Evolutionary conservation across 2,113 vertebrate genomes (phyloP).

Genomic region (Melanerpes formicivorus): DNA sequence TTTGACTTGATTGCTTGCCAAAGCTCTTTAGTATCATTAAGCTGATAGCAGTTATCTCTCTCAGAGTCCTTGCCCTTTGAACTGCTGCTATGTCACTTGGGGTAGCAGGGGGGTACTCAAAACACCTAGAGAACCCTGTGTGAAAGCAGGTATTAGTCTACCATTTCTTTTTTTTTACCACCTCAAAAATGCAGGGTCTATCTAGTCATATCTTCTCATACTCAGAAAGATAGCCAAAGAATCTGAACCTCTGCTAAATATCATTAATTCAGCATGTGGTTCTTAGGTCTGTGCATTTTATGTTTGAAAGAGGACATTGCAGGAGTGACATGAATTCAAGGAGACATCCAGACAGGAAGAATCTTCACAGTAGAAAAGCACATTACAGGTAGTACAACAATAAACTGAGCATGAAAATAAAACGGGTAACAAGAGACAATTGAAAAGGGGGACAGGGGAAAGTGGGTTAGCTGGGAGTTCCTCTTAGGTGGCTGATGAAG

Average conservation of each 20-base stretch:
- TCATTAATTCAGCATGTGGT: rapidly evolving
- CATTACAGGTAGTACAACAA: neutral
- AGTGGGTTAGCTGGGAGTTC: neutral
- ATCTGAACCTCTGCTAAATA: neutral
- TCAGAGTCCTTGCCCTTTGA: neutral
- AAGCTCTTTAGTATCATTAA: neutral
- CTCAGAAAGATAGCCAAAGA: neutral
- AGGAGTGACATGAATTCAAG: neutral
- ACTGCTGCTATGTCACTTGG: neutral
- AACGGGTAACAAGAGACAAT: neutral
- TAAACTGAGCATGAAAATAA: neutral
- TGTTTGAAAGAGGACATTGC: neutral
- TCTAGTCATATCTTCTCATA: neutral
- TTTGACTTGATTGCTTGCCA: neutral
- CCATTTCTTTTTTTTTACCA: neutral
- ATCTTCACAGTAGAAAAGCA: neutral
- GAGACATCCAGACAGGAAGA: neutral
- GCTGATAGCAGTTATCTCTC: neutral
- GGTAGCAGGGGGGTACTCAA: neutral
- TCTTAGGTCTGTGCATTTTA: neutral
- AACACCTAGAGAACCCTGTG: neutral
- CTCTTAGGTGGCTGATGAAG: neutral
- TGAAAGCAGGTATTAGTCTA: neutral
- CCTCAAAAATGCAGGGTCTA: neutral
- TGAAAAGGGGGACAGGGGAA: rapidly evolving